Evolutionary conservation across 2,113 vertebrate species (phyloP), one percentile per base, ranked within the genome.

Genomic region (Esox niger): DNA sequence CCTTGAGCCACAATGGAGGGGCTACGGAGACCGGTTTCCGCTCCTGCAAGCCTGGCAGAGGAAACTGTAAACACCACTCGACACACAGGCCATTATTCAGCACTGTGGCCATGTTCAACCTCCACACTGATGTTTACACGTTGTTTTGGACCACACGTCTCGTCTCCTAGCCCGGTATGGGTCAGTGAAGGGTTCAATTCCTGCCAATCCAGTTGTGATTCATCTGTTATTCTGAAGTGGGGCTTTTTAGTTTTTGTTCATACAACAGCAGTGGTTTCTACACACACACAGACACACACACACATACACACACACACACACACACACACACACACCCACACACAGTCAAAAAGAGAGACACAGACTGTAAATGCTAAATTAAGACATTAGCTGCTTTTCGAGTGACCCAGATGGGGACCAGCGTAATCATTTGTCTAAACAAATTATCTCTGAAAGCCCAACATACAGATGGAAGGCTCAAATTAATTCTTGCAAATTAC

Each of bases 401-500:
- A 82, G 71, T 33, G 33, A 21, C 69, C 81, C 86, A 90, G 84
- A 88, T 88, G 87, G 84, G 87, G 84, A 88, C 85, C 87, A 82
- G 79, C 77, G 57, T 72, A 88, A 85, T 80, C 73, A 74, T 85
- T 84, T 79, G 82, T 82, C 77, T 70, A 77, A 87, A 84, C 86
- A 88, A 89, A 91, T 89, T 85, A 87, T 75, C 84, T 82, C 79
- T 69, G 82, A 85, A 83, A 86, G 82, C 17, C 83, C 86, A 88
- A 85, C 46, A 82, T 86, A 86, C 87, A 90, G 88, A 91, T 89
- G 90, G 89, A 84, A 81, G 81, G 77, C 75, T 79, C 78, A 82
- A 90, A 90, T 91, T 89, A 90, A 35, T 57, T 88, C 66, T 69
- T 72, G 80, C 78, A 90, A 92, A 90, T 88, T 90, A 85, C 84